Percentiles rank a stretch among this genome's conserved stretches.
phyloP scores from a whole-genome alignment of 2,113 vertebrate species.

The Gallinago paraguaiae region DNA sequence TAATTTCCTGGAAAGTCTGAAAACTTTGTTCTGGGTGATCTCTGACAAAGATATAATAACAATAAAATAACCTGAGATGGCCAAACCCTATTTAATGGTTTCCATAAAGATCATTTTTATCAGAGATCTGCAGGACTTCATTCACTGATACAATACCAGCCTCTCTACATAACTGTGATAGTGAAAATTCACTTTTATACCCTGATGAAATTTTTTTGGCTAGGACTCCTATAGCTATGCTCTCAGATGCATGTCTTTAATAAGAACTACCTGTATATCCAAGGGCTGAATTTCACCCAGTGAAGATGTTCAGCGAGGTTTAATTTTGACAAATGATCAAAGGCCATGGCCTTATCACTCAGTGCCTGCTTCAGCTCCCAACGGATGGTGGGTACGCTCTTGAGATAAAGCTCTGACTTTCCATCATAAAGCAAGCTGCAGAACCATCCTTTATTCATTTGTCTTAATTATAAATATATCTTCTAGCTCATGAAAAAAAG shows the following conservation, averaged over 20 bases:
- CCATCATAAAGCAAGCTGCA: neutral
- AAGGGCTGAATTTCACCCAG: neutral
- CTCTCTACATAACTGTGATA: neutral
- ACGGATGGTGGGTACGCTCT: neutral
- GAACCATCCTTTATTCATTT: neutral
- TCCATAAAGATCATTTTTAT: constrained; percentile 3
- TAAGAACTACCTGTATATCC: neutral
- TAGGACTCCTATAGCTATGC: neutral
- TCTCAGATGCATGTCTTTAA: neutral
- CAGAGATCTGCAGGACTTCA: neutral
- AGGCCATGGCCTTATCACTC: neutral
- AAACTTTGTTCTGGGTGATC: constrained; percentile 23
- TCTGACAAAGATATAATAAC: constrained; percentile 4
- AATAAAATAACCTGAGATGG: neutral
- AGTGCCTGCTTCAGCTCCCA: neutral
- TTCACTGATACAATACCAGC: neutral
- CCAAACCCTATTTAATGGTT: neutral
- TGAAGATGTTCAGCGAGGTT: neutral
- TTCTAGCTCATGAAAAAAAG: neutral
- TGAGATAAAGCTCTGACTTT: neutral
- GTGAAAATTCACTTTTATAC: neutral
- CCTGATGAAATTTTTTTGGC: neutral
- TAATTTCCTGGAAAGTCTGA: constrained; percentile 54
- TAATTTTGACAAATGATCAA: constrained; percentile 21
- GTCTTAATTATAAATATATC: constrained; percentile 16